These are phyloP conservation scores for Drosophila anomalata DNA, from an alignment of 2,888 invertebrate genomes.

Conservation along the genomic window DNA sequence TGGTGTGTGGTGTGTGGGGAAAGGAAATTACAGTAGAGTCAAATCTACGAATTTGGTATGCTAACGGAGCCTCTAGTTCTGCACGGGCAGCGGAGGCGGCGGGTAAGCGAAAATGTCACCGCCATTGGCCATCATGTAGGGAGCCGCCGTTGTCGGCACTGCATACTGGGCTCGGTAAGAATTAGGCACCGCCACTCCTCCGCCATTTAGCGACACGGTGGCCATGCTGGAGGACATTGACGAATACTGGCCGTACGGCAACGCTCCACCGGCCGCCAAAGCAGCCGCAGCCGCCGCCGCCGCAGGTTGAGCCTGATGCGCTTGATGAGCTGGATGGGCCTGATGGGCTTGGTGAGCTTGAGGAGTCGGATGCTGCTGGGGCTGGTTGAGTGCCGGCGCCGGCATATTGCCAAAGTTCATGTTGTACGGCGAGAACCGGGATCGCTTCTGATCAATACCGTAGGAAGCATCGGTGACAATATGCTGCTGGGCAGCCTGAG, in stretches of 20 bases:
- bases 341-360: slow-evolving; percentile 35
- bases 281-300: slow-evolving; percentile 3
- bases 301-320: slow-evolving; percentile 20
- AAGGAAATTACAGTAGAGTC: slow-evolving; percentile 69
- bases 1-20: slow-evolving; percentile 31
- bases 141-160: slow-evolving; percentile 71
- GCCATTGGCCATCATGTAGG: slow-evolving; percentile 63
- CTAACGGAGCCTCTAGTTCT: slow-evolving; percentile 77
- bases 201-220: slow-evolving; percentile 62
- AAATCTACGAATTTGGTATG: slow-evolving; percentile 51
- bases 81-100: slow-evolving; percentile 83
- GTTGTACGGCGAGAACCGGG: slow-evolving; percentile 61
- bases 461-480: slow-evolving; percentile 55
- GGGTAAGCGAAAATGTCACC: slow-evolving; percentile 82
- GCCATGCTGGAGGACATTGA: slow-evolving; percentile 69
- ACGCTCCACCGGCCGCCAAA: slow-evolving; percentile 40
- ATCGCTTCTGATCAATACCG: slow-evolving; percentile 69
- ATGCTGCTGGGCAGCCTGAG: slow-evolving; percentile 53
- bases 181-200: slow-evolving; percentile 49
- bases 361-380: slow-evolving; percentile 39
- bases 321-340: slow-evolving; percentile 24
- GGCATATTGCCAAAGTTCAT: slow-evolving; percentile 68
- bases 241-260: slow-evolving; percentile 63
- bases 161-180: slow-evolving; percentile 77
- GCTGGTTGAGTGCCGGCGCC: slow-evolving; percentile 57